These are phyloP conservation scores for Oncorhynchus clarkii DNA, from an alignment of 2,113 vertebrate genomes.

Conservation along the genomic window DNA sequence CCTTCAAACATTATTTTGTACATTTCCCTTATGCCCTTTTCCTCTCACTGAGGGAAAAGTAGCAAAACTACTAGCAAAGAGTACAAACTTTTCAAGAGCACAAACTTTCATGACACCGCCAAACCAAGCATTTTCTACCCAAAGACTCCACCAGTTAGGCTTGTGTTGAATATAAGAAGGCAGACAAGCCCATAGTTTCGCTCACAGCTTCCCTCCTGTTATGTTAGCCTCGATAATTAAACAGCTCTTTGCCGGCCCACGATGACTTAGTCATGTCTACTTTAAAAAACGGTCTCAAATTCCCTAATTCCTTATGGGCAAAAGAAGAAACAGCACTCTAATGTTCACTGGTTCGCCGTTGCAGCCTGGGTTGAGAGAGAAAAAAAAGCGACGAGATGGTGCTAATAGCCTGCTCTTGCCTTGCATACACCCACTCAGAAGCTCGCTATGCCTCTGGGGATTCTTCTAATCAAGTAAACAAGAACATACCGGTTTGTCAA, in stretches of 20 bases:
- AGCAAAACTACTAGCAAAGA: neutral
- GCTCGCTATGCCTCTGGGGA: neutral
- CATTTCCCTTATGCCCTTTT: neutral
- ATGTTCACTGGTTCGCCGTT: neutral
- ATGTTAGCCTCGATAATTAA: conserved; percentile 17
- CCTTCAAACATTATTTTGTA: neutral
- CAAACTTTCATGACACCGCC: neutral
- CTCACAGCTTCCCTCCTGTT: neutral
- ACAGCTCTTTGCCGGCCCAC: conserved; percentile 9
- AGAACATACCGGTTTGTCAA: conserved; percentile 39
- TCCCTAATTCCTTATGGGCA: conserved; percentile 1
- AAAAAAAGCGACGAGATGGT: neutral
- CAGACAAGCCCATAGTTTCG: no score
- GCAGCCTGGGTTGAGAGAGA: neutral
- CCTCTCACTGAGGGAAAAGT: neutral
- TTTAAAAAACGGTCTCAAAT: neutral
- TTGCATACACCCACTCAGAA: conserved; percentile 21
- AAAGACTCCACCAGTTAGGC: no score
- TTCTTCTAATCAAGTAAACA: conserved; percentile 39
- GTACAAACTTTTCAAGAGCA: neutral
- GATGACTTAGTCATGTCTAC: conserved; percentile 7
- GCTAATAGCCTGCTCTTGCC: conserved; percentile 23
- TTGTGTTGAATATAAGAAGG: no score
- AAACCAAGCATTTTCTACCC: neutral
- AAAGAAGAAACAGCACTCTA: neutral